phyloP scores from a whole-genome alignment of 2,113 vertebrate species.

The Micromys minutus region DNA sequence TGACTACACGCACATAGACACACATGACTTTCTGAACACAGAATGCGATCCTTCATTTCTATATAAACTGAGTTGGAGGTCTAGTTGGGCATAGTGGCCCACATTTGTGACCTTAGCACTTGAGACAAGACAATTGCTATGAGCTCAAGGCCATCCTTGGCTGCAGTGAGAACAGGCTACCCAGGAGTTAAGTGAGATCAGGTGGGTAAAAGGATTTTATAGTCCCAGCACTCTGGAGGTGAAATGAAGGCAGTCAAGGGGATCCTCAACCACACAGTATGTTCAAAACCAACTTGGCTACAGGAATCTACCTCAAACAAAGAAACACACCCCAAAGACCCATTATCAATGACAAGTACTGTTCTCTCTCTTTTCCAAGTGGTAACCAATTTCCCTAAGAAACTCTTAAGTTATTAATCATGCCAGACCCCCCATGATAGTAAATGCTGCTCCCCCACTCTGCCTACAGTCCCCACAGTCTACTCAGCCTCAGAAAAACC shows the following conservation, averaged over 20 bases:
- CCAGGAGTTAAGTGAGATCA: background rate
- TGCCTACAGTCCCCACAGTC: background rate
- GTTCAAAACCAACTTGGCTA: background rate
- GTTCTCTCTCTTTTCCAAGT: slow-evolving; percentile 1
- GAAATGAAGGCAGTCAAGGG: background rate
- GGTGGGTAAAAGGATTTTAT: background rate
- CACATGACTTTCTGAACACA: background rate
- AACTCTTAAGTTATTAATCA: slow-evolving; percentile 47
- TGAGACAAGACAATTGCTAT: background rate
- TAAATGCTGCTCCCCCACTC: background rate
- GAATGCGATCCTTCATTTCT: background rate
- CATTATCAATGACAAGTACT: background rate
- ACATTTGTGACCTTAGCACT: background rate
- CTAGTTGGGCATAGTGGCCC: background rate
- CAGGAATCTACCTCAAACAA: background rate
- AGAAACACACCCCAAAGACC: background rate
- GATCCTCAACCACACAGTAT: background rate
- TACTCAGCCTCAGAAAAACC: slow-evolving; percentile 43
- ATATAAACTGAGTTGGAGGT: background rate
- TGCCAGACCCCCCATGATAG: background rate
- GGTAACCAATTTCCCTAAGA: slow-evolving; percentile 24
- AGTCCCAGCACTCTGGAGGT: background rate
- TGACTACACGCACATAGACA: background rate
- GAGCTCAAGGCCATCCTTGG: background rate
- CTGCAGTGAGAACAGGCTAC: background rate